Percentiles rank a stretch among this genome's conserved stretches.
phyloP scores from a whole-genome alignment of 2,888 invertebrate species.

The Smittia sp. region DNA sequence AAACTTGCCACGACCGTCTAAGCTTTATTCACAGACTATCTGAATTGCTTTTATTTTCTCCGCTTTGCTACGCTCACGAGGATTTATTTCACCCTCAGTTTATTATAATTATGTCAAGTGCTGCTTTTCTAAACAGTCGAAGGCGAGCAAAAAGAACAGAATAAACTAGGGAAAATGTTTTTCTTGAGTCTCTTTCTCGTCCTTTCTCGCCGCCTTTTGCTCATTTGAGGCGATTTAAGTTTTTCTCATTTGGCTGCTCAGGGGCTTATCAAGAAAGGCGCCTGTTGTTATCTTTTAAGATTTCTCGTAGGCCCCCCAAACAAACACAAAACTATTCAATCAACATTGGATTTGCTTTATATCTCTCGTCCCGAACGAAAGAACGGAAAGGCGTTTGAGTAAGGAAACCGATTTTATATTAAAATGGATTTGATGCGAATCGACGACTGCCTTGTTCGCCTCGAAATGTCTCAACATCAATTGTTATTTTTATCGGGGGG shows the following conservation, averaged over 20 bases:
- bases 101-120: slow-evolving; percentile 34
- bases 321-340: slow-evolving; percentile 24
- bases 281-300: slow-evolving; percentile 34
- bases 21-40: neutral
- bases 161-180: too few relatives aligned
- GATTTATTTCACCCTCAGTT: slow-evolving; percentile 17
- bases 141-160: neutral
- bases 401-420: slow-evolving; percentile 2
- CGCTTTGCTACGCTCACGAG: neutral
- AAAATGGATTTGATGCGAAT: neutral
- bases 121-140: slow-evolving; percentile 5
- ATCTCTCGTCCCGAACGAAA: neutral
- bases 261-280: neutral
- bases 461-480: neutral
- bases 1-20: neutral
- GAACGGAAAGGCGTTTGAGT: neutral
- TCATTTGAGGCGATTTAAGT: neutral
- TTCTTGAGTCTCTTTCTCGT: too few relatives aligned
- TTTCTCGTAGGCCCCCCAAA: neutral
- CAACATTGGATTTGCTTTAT: slow-evolving; percentile 23
- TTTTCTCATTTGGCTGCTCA: slow-evolving; percentile 8
- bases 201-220: neutral
- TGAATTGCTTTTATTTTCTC: neutral
- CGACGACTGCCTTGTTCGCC: neutral
- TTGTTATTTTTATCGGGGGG: neutral